Percentiles rank a stretch among this genome's conserved stretches.
Conservation (phyloP, 2,113 vertebrate species). For the Neomonachus schauinslandi region DNA sequence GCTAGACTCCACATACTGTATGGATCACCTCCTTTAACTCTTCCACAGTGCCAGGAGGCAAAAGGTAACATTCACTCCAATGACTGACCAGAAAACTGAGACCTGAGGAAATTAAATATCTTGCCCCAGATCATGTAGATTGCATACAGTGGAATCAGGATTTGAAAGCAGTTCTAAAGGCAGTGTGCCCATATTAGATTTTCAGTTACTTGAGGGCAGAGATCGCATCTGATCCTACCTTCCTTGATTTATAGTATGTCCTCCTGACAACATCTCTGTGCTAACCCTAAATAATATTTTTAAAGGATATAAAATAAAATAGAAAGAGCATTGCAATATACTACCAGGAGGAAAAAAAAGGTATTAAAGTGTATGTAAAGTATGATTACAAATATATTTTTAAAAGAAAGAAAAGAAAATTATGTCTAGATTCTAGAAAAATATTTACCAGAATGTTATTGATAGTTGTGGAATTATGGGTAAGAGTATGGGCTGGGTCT, state of each 20-base stretch:
- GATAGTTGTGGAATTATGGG: background rate
- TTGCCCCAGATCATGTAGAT: background rate
- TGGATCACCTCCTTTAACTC: background rate
- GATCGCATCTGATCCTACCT: background rate
- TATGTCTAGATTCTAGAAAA: background rate
- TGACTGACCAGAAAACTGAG: background rate
- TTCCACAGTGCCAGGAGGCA: background rate
- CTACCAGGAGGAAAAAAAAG: background rate
- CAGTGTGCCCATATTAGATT: background rate
- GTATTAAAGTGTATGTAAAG: background rate
- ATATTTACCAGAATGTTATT: background rate
- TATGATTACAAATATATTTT: background rate
- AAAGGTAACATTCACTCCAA: background rate
- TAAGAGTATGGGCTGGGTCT: background rate
- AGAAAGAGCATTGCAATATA: background rate
- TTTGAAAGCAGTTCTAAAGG: background rate
- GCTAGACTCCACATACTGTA: background rate
- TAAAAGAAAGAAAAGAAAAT: background rate
- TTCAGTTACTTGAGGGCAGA: background rate
- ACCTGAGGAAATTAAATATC: background rate
- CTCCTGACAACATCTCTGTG: background rate
- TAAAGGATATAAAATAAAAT: background rate
- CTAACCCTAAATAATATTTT: background rate
- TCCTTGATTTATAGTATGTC: background rate
- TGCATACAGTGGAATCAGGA: background rate